A percentile compares a stretch with the other conserved stretches of the same genome.
phyloP scores from a whole-genome alignment of 2,888 invertebrate species.

The Ypsolopha scabrella region DNA sequence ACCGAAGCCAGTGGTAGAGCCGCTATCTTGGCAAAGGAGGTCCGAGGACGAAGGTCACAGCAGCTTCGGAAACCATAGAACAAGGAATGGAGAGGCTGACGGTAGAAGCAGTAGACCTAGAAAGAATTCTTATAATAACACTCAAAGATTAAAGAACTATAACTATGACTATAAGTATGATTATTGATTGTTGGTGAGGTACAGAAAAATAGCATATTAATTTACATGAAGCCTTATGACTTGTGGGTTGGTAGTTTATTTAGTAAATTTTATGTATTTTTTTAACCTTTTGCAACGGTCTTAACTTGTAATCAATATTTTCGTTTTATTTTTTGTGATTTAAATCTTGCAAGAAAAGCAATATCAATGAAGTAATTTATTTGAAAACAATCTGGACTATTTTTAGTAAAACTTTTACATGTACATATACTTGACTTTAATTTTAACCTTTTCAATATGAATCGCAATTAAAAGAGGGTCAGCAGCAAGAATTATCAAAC shows the following conservation, averaged over 20 bases:
- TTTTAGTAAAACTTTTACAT: too few relatives aligned
- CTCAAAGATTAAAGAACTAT: conserved; percentile 14
- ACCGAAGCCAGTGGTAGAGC: neutral
- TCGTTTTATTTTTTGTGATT: too few relatives aligned
- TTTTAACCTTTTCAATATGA: too few relatives aligned
- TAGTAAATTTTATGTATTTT: neutral
- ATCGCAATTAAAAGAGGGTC: too few relatives aligned
- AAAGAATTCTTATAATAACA: conserved; percentile 7
- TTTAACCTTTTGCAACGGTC: neutral
- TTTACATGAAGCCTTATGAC: neutral
- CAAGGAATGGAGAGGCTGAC: conserved; percentile 9
- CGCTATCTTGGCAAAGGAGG: neutral
- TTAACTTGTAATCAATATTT: too few relatives aligned
- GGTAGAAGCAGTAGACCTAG: neutral
- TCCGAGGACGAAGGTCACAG: neutral
- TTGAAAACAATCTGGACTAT: too few relatives aligned
- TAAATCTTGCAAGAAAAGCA: too few relatives aligned
- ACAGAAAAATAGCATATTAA: neutral
- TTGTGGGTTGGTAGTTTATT: neutral
- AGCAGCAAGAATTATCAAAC: too few relatives aligned
- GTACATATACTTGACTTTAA: too few relatives aligned
- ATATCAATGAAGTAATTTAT: too few relatives aligned
- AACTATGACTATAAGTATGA: conserved; percentile 30
- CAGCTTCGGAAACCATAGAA: neutral
- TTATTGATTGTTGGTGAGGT: conserved; percentile 20